Conservation (phyloP, 1,140 invertebrate species). For the Drosophila ficusphila region DNA sequence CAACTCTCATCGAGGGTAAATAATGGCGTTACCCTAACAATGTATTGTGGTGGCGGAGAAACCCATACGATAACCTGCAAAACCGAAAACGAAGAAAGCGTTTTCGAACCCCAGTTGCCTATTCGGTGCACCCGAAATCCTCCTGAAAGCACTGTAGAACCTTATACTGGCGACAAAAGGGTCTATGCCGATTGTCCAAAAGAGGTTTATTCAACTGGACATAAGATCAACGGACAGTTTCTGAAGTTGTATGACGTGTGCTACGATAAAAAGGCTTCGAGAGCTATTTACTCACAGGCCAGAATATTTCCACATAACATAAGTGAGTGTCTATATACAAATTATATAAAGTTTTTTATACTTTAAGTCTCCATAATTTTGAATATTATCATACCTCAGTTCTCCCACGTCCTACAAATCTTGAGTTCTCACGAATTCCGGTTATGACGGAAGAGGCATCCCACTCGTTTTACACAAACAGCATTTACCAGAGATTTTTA, state of each 20-base stretch:
- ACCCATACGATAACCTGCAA: not conserved
- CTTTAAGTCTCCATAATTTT: too few species aligned
- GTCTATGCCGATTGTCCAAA: not conserved
- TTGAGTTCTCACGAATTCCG: not conserved
- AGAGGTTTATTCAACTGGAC: constrained; percentile 13
- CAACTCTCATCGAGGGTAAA: not conserved
- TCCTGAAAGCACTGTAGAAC: not conserved
- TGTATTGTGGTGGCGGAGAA: not conserved
- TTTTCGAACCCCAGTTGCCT: not conserved
- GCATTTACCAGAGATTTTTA: too few species aligned
- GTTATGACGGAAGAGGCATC: too few species aligned
- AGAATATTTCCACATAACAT: constrained; percentile 1
- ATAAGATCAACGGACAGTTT: not conserved
- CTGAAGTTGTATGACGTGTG: constrained; percentile 21
- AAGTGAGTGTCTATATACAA: not conserved
- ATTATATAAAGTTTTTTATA: not conserved
- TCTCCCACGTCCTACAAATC: not conserved
- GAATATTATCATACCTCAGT: too few species aligned
- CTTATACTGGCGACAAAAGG: not conserved
- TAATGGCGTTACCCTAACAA: not conserved
- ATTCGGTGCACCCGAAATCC: not conserved
- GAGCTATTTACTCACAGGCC: constrained; percentile 2
- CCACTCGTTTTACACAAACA: too few species aligned
- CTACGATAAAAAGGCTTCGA: not conserved
- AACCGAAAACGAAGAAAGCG: not conserved